These are phyloP conservation scores for Hydraecia micacea DNA, from an alignment of 2,888 invertebrate genomes.

Conservation along the genomic window DNA sequence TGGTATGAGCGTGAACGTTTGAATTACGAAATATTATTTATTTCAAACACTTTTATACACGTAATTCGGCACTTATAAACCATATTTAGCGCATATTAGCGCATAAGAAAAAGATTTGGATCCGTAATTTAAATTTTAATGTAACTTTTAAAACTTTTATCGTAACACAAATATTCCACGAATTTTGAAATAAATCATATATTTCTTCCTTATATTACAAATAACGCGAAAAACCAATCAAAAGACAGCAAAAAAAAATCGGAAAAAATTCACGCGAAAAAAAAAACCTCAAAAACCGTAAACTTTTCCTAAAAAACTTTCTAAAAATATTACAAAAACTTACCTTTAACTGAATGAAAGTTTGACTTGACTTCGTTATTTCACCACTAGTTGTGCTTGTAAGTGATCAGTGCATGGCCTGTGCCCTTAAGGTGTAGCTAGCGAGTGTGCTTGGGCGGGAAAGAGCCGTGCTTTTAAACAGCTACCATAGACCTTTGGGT, in stretches of 20 bases:
- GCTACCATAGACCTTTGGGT: slow-evolving; percentile 75
- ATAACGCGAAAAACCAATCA: too few species aligned
- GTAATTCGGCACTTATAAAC: not conserved
- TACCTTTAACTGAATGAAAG: slow-evolving; percentile 42
- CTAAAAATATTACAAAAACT: not conserved
- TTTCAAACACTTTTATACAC: not conserved
- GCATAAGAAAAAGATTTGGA: not conserved
- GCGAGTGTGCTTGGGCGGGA: slow-evolving; percentile 84
- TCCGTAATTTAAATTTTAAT: not conserved
- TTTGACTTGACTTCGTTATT: slow-evolving; percentile 26
- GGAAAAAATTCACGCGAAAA: not conserved
- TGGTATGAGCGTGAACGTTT: not conserved
- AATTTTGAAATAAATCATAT: not conserved
- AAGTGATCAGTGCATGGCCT: slow-evolving; percentile 70
- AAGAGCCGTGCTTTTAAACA: slow-evolving; percentile 84
- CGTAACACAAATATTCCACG: not conserved
- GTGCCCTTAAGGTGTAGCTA: slow-evolving; percentile 69
- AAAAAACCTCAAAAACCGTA: not conserved
- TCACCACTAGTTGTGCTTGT: slow-evolving; percentile 38
- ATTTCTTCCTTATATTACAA: not conserved
- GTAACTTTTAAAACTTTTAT: slow-evolving; percentile 1
- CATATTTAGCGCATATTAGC: not conserved
- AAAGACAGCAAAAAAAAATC: not conserved
- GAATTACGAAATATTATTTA: not conserved
- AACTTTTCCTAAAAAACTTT: not conserved